These are phyloP conservation scores for Lacerta agilis DNA, from an alignment of 2,797 vertebrate species.

Conservation along the genomic window DNA sequence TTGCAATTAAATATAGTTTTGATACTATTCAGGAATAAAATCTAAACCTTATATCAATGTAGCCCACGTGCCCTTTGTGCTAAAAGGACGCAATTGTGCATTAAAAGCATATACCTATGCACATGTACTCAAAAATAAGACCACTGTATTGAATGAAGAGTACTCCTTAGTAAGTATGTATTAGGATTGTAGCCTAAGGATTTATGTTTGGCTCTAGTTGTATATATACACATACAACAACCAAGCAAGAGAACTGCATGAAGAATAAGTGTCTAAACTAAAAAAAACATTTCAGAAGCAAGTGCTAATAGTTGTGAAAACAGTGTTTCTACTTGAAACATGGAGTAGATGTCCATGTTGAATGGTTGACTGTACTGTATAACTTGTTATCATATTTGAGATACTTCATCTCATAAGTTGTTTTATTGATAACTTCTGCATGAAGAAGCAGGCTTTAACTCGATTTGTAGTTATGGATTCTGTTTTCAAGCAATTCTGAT, in stretches of 20 bases:
- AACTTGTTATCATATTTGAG: not conserved
- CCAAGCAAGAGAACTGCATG: no score
- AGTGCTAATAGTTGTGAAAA: not conserved
- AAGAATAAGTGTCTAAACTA: not conserved
- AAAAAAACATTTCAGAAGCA: not conserved
- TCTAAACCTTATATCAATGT: no score
- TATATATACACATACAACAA: not conserved
- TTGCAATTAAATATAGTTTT: not conserved
- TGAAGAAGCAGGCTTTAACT: not conserved
- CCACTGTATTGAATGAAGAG: no score
- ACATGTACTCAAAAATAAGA: no score
- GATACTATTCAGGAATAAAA: not conserved
- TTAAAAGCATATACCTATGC: no score
- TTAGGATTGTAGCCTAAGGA: no score
- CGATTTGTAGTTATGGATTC: not conserved
- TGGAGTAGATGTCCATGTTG: not conserved
- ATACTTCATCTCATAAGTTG: not conserved
- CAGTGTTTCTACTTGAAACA: not conserved
- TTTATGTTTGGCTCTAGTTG: not conserved
- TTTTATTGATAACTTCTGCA: no score
- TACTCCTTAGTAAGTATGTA: no score
- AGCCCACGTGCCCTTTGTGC: no score
- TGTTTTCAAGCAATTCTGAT: not conserved
- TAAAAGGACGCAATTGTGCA: no score
- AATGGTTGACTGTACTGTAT: not conserved